Evolutionary conservation across 2,888 invertebrate species (phyloP), one percentile per base, ranked within the genome.

Genomic region (Spicauda simplicius): DNA sequence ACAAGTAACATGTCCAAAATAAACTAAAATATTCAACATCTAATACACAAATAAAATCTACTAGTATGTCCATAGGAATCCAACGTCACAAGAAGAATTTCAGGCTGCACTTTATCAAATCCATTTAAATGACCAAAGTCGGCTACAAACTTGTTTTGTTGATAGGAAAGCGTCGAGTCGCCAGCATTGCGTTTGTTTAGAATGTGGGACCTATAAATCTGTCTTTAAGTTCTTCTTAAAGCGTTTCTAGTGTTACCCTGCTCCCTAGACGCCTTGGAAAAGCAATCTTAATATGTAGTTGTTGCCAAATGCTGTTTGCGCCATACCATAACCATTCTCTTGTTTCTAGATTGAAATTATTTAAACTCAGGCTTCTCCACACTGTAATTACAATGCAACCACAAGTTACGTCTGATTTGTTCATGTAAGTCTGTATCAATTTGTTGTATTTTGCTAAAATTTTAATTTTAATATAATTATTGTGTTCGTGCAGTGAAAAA

Each of bases 101-200:
- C 77, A 78, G 72, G 76, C 71, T 80, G 83, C 86, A 88, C 79
- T 90, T 88, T 90, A 86, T 91, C 89, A 90, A 87, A 86, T 77
- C 80, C 80, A 89, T 90, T 90, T 88, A 90, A 90, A 91, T 90
- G 89, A 87, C 89, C 86, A 81, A 88, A 89, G 85, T 88, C 86
- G 82, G 82, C 83, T 80, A 76, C 83, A 85, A 88, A 88, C 77
- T 90, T 89, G 88, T 87, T 88, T 84, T 82, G 83, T 82, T 83
- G 86, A 88, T 86, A 81, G 82, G 78, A 81, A 60, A 60, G 55
- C 60, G 80, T 82, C 69, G 60, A 57, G 70, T 69, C 70, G 73
- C 79, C 83, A 80, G 82, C 83, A 86, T 84, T 88, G 85, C 80
- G 77, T 87, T 88, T 84, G 85, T 80, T 85, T 78, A 79, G 77